Evolutionary conservation across 2,797 vertebrate genomes (phyloP), one percentile per base, ranked within the genome.

Genomic region (Martes flavigula): DNA sequence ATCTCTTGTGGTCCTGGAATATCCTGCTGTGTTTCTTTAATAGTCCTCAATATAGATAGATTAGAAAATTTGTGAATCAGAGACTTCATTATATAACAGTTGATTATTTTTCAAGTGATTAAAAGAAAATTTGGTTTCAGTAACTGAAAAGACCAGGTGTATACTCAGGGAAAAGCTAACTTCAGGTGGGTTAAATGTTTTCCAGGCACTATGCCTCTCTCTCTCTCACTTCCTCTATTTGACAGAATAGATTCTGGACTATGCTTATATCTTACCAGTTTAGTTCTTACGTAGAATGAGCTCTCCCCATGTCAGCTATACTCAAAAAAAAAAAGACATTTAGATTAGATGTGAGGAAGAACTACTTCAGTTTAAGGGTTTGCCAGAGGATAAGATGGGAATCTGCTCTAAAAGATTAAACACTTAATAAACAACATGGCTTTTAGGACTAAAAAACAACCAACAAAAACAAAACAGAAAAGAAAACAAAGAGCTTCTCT

Each of bases 101-200:
- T 12, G 58, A 11, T 95, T 88, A 89, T 91, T 48, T 90, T 96
- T 94, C 38, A 97, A 86, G 23, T 92, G 12, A 68, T 78, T 88
- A 58, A 91, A 92, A 78, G 43, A 58, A 68, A 62, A 73, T 32
- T 82, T 82, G 62, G n/a, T 91, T 97, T n/a, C 46, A 92, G 7
- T 75, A 91, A 58, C 40, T 84, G 14, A 79, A 64, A 97, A 95
- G 32, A 46, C 21, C 32, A 78, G 14, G 77, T 93, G 3, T 91
- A 40, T 79, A 81, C 32, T 70, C 40, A 58, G 35, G 62, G 56
- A 68, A 92, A 58, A 43, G 3, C 48, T 87, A 64, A 48, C 40
- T 82, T 48, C 20, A 43, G 25, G 2, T 78, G 32, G 46, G 51
- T 79, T 82, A 60, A 66, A 27, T 86, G 15, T 91, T 88, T 73